A percentile compares a stretch with the other conserved stretches of the same genome.
These are phyloP conservation scores for Panopea generosa DNA, from an alignment of 2,888 invertebrate genomes.

Conservation along the genomic window DNA sequence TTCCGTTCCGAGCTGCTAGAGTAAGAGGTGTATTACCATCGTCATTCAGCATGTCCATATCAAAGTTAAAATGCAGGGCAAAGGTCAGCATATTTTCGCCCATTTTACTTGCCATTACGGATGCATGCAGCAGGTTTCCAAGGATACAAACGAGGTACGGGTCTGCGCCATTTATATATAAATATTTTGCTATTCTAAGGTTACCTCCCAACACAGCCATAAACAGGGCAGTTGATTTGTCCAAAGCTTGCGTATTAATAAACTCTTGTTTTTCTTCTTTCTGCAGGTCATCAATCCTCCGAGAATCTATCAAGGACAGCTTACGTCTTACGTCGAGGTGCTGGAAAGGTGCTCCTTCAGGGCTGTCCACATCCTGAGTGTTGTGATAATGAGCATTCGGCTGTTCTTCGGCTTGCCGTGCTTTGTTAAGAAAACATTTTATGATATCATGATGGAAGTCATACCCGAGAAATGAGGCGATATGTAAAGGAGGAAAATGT, in stretches of 20 bases:
- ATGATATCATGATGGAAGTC: constrained; percentile 48
- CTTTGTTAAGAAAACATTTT: constrained; percentile 28
- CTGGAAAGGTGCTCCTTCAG: neutral
- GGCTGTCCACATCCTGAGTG: neutral
- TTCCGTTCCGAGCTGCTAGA: constrained; percentile 58
- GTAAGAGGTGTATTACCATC: constrained; percentile 70
- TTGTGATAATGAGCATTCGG: neutral
- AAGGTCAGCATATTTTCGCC: constrained; percentile 53
- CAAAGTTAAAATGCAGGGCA: constrained; percentile 59
- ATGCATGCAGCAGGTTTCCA: constrained; percentile 69
- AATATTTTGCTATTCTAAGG: constrained; percentile 54
- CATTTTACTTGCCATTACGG: constrained; percentile 59
- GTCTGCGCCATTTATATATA: constrained; percentile 64
- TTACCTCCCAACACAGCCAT: constrained; percentile 67
- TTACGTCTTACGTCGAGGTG: constrained; percentile 2
- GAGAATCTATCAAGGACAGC: constrained; percentile 39
- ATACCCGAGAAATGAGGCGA: constrained; percentile 59
- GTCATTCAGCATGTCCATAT: constrained; percentile 63
- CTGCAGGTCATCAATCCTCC: constrained; percentile 33
- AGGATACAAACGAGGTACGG: constrained; percentile 53
- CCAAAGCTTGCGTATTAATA: constrained; percentile 55
- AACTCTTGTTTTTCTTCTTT: constrained; percentile 35
- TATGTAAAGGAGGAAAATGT: constrained; percentile 65
- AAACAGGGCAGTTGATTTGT: constrained; percentile 64
- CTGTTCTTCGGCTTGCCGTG: constrained; percentile 14